Conservation (phyloP, 1,140 invertebrate species). For the Vollenhovia emeryi region DNA sequence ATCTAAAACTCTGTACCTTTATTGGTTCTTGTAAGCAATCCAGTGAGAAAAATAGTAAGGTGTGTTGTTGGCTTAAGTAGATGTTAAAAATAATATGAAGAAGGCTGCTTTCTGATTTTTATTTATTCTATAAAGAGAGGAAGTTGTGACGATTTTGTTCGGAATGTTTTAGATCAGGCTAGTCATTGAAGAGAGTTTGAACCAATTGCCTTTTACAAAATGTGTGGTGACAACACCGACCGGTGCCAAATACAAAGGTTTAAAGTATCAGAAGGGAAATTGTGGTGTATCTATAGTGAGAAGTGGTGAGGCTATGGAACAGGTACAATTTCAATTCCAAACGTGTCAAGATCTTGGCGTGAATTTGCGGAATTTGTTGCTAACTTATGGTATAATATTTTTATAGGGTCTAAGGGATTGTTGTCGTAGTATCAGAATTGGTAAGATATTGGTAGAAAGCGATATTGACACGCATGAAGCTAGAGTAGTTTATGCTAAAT, state of each 20-base stretch:
- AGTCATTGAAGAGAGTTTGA: conserved; percentile 99
- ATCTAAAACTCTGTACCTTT: too few relatives aligned
- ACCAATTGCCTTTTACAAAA: conserved; percentile 97
- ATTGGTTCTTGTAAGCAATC: too few relatives aligned
- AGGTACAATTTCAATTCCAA: conserved; percentile 84
- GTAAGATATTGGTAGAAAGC: conserved; percentile 99
- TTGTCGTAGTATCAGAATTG: conserved; percentile 98
- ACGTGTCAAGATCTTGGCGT: conserved; percentile 25
- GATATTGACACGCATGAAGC: conserved; percentile 98
- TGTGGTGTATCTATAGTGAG: conserved; percentile 99
- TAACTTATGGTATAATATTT: conserved; percentile 31
- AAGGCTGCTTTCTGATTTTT: background rate
- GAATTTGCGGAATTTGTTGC: background rate
- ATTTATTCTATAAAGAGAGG: background rate
- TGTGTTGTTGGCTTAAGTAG: too few relatives aligned
- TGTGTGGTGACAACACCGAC: conserved; percentile 97
- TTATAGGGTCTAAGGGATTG: conserved; percentile 96
- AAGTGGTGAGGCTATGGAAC: conserved; percentile 99
- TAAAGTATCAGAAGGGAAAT: conserved; percentile 98
- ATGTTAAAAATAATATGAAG: background rate
- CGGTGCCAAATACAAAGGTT: conserved; percentile 94
- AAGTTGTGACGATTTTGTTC: background rate
- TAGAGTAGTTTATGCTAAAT: conserved; percentile 98
- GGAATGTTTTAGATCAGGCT: conserved; percentile 85
- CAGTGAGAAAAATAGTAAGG: too few relatives aligned